These are phyloP conservation scores for Eupeodes latifasciatus DNA, from an alignment of 2,888 invertebrate species.

Conservation along the genomic window DNA sequence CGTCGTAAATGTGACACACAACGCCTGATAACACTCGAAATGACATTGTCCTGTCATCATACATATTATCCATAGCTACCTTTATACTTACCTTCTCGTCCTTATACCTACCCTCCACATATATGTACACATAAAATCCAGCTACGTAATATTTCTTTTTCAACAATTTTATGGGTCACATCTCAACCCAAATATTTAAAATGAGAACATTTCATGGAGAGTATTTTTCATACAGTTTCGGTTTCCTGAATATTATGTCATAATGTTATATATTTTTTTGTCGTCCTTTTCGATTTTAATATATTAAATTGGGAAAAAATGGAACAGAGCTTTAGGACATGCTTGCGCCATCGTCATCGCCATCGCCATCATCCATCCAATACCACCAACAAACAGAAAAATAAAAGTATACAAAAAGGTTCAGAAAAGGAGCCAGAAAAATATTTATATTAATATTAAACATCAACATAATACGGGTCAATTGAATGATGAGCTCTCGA, in stretches of 20 bases:
- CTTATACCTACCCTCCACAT: too few relatives aligned
- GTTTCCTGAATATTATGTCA: slow-evolving; percentile 51
- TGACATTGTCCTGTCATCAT: slow-evolving; percentile 25
- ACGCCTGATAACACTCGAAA: slow-evolving; percentile 16
- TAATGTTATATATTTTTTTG: slow-evolving; percentile 20
- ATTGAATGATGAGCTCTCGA: slow-evolving; percentile 65
- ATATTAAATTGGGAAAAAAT: slow-evolving; percentile 70
- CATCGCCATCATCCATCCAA: slow-evolving; percentile 4
- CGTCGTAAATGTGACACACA: slow-evolving; percentile 55
- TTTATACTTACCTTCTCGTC: too few relatives aligned
- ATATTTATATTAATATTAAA: slow-evolving; percentile 18
- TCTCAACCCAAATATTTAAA: slow-evolving; percentile 59
- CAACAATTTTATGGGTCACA: slow-evolving; percentile 47
- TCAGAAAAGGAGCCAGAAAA: background rate
- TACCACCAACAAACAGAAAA: slow-evolving; percentile 13
- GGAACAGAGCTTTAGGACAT: slow-evolving; percentile 48
- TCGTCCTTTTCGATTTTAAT: slow-evolving; percentile 63
- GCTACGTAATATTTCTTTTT: slow-evolving; percentile 2
- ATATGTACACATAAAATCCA: background rate
- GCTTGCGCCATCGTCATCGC: slow-evolving; percentile 19
- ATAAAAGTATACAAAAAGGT: slow-evolving; percentile 12
- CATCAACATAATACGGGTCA: slow-evolving; percentile 58
- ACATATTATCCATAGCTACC: background rate
- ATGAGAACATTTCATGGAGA: slow-evolving; percentile 58
- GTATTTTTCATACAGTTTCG: slow-evolving; percentile 42